Base-by-base conservation (phyloP, 2,113 vertebrate genomes). In the Rallus limicola region DNA sequence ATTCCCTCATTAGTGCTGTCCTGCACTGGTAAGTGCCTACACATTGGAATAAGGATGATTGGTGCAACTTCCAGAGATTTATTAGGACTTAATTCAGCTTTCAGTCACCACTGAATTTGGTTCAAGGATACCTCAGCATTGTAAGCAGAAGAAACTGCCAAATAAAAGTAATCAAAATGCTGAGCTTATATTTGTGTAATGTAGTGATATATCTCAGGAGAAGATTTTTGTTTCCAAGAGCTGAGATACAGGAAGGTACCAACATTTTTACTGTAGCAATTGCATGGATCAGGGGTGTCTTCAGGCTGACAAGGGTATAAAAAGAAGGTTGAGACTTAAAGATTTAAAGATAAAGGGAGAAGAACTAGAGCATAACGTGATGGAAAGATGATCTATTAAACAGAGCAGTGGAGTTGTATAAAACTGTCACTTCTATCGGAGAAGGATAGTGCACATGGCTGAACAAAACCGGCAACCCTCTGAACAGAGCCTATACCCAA, bases 311-410 rank as follows among this genome's bases (percentile, higher is more conserved):
- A 92, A 38, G 15, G 26, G 15, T 71, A 60, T 91, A 78, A 89
- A 84, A 93, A 78, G 64, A 92, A 93, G 58, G 91, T 71, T 86
- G 82, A 79, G 72, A 81, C 46, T 64, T 74, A 42, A 58, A 90
- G 88, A 81, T 88, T 92, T 78, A 86, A 93, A 91, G 75, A 82
- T 75, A 93, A 91, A 92, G 60, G 52, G 67, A 86, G 81, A 85
- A 82, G 82, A 93, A 87, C 42, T 78, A 84, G 91, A 93, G 75
- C 89, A 82, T 68, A 93, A 86, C 25, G 0, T 68, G 86, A 77
- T 80, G 80, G 76, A 71, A 92, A 94, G 88, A 96, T 93, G 77
- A 95, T 86, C 92, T 92, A 92, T 95, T 94, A 93, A 92, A 94
- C 64, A 83, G 85, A 91, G 67, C 81, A 56, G 64, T 64, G 79